Percentiles rank a stretch among this genome's conserved stretches.
Evolutionary conservation across 2,888 invertebrate genomes (phyloP).

Genomic region (Callosobruchus maculatus): DNA sequence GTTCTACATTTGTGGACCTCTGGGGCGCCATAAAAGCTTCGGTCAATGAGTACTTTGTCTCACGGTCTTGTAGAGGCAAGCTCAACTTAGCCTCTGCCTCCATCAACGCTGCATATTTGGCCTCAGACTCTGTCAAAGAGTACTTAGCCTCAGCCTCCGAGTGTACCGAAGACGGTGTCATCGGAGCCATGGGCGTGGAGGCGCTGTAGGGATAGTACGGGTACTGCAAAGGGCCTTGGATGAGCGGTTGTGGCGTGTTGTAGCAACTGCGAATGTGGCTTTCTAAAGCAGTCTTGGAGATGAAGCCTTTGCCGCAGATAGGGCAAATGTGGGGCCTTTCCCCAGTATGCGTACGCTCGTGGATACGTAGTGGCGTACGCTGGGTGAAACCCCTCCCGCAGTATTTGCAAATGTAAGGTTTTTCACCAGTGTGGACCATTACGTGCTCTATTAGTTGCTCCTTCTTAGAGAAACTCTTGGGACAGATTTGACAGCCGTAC

Average conservation of each 20-base stretch:
- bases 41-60: conserved; percentile 9
- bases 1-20: too few species aligned
- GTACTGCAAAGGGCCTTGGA: conserved; percentile 17
- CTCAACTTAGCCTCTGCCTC: too few species aligned
- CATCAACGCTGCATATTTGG: too few species aligned
- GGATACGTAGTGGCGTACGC: conserved; percentile 50
- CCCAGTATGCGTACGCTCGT: conserved; percentile 54
- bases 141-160: conserved; percentile 20
- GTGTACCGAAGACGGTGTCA: conserved; percentile 18
- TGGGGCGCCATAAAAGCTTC: conserved; percentile 17
- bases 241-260: conserved; percentile 17
- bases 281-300: conserved; percentile 32
- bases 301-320: conserved; percentile 55
- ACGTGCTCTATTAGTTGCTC: conserved; percentile 30
- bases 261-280: conserved; percentile 41
- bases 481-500: conserved; percentile 25
- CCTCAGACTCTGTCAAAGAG: neutral
- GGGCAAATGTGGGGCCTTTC: conserved; percentile 53
- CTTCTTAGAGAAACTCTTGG: conserved; percentile 34
- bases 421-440: conserved; percentile 34
- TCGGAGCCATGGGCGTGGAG: conserved; percentile 6
- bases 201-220: conserved; percentile 18
- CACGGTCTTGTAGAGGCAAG: neutral
- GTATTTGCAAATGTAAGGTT: conserved; percentile 23
- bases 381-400: conserved; percentile 39